Base-by-base conservation (phyloP, 1,140 invertebrate species). In the Eciton burchellii region DNA sequence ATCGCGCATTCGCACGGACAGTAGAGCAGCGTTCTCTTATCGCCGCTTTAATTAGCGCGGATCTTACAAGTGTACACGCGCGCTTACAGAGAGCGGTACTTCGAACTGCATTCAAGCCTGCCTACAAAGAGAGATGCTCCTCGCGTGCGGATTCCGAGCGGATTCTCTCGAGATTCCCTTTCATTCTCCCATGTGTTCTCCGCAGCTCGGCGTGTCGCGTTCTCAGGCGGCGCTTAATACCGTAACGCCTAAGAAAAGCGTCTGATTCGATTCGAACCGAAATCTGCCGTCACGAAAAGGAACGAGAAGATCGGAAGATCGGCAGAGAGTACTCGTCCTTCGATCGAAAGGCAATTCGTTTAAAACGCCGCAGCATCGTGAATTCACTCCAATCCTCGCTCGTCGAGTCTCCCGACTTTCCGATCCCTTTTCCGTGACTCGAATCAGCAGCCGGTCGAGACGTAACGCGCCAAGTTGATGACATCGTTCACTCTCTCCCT, bases 1-100 rank as follows among this genome's bases (percentile, higher is more conserved):
- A n/a, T 43, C 11, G 47, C 1, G 8, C 35, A 12, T 24, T 54
- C 43, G 72, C 47, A 62, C 49, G 6, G 35, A 52, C 19, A 59
- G 16, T 56, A 41, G 56, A 19, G 35, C 21, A 56, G 9, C 49
- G 41, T 70, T 76, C 12, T 71, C 82, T 79, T 49, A 59, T 72
- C 84, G n/a, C 26, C 63, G 16, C 16, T 72, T 54, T 83, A 86
- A 86, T 86, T 77, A 87, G 26, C 43, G 19, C n/a, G 16, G 49
- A 24, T 47, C 9, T 63, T 43, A 45, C 43, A 26, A 35, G 35
- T 35, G 72, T 62, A 84, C 47, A 73, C 16, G 16, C 29, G 52
- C n/a, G n/a, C n/a, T n/a, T n/a, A n/a, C n/a, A n/a, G n/a, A n/a
- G n/a, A n/a, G n/a, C n/a, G n/a, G n/a, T n/a, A n/a, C n/a, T n/a